Base-by-base conservation (phyloP, 2,113 vertebrate genomes). In the Perca flavescens region DNA sequence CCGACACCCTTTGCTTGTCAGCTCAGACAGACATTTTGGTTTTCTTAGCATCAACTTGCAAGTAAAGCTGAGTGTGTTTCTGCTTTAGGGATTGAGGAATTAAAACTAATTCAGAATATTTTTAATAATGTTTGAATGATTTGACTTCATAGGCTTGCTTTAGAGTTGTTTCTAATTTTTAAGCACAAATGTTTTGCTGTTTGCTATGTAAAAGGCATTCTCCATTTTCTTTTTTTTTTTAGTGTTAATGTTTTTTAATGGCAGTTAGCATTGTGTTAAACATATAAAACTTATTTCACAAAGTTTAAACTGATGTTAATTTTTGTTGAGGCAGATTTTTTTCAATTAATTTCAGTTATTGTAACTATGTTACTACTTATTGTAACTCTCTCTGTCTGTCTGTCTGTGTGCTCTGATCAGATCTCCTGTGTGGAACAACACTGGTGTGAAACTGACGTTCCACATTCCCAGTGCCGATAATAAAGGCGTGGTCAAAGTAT, bases 401-500 rank as follows among this genome's bases (percentile, higher is more conserved):
- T 5, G 36, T 7, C 7, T 62, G 2, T 69, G 3, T 31, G 6
- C 56, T 82, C 21, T 61, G 16, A 1, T 77, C 85, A 93, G 92
- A 71, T 86, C 80, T 77, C 77, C 82, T 46, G 89, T 93, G 0
- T 90, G 83, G 89, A 74, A 74, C 69, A 91, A 90, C 79, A 89
- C 68, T 1, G 88, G 80, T 2, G 36, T 12, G 6, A 81, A 0
- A 22, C 66, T 93, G 63, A 89, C 3, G 0, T 93, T 93, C 58
- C 79, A 87, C 86, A 89, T 93, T 50, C 91, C 89, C 72, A 60
- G 79, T 0, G 13, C 58, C 3, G 14, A 88, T 2, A 72, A 7
- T 3, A 89, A 89, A 86, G 86, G 89, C 0, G 12, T 36, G 13
- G 84, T 65, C 74, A 62, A 53, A 46, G 77, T 77, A 7, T 92